phyloP scores from a whole-genome alignment of 92 coral and sea anemone species.

The Phenganax subtilis region DNA sequence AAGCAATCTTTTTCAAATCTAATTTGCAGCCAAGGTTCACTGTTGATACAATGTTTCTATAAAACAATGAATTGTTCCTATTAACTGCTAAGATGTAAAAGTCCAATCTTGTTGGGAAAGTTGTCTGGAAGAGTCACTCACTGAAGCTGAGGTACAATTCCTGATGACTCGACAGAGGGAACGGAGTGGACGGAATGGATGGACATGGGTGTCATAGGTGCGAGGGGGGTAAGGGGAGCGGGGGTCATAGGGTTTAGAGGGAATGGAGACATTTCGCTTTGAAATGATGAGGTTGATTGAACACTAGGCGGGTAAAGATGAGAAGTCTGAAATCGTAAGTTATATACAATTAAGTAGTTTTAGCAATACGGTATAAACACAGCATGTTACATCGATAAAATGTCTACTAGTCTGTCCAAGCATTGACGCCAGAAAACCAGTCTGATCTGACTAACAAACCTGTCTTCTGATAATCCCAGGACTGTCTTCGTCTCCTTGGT shows the following conservation, averaged over 20 bases:
- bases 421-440: background rate
- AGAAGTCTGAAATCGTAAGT: constrained; percentile 13
- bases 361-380: too few relatives aligned
- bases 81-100: background rate
- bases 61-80: background rate
- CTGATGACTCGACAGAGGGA: constrained; percentile 72
- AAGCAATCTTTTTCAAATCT: constrained; percentile 93
- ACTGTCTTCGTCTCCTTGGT: constrained; percentile 40
- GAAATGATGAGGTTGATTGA: constrained; percentile 80
- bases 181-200: too few relatives aligned
- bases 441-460: constrained; percentile 8
- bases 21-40: constrained; percentile 93
- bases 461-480: constrained; percentile 37
- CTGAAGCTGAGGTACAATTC: constrained; percentile 96
- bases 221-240: constrained; percentile 84
- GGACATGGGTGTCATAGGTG: constrained; percentile 85
- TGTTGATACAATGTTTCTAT: constrained; percentile 92
- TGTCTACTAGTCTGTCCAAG: too few relatives aligned
- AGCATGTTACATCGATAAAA: too few relatives aligned
- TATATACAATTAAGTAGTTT: too few relatives aligned
- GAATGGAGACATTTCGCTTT: constrained; percentile 75
- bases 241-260: constrained; percentile 94
- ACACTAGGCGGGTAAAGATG: constrained; percentile 59
- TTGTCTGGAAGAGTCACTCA: constrained; percentile 45
- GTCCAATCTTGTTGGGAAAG: background rate